Evolutionary conservation across 2,113 vertebrate genomes (phyloP), one percentile per base, ranked within the genome.

Genomic region (Axis porcinus): DNA sequence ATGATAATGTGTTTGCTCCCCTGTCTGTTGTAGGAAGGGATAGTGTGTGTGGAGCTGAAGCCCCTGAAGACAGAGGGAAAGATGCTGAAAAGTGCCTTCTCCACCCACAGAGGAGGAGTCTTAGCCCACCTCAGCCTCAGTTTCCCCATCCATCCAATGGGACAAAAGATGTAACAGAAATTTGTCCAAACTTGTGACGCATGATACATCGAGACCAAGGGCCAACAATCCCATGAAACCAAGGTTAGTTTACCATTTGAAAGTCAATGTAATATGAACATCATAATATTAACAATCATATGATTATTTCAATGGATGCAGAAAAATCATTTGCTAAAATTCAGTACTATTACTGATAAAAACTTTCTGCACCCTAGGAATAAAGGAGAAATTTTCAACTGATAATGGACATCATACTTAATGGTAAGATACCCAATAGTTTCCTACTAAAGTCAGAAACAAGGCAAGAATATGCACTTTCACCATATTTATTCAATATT

Each of bases 1-100:
- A 94, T 92, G 97, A 97, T 9, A 87, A 67, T 2, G 62, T 83
- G 54, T 57, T 28, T 62, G 91, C 52, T 97, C 52, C n/a, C 92
- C 36, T 91, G 54, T 21, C 50, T 45, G 86, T 95, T 94, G 8
- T 27, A 36, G 43, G 17, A 60, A 70, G 11, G 52, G 52, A 67
- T 27, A 28, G 16, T 21, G 3, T 58, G 30, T 76, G 21, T 19
- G 25, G n/a, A n/a, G 13, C 52, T 23, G 58, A 85, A 17, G 23
- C 40, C 30, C 40, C 33, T 54, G 14, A 78, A 93, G 27, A 57
- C 19, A 76, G 52, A 90, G 43, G 84, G 11, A 84, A 78, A 81
- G 19, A 58, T 25, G 21, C 5, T 43, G 30, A 1, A 8, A 62
- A 60, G n/a, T 2, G 33, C 74, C 50, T 55, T 55, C 27, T 76